These are phyloP conservation scores for Dasypogon diadema DNA, from an alignment of 2,888 invertebrate genomes.

Conservation along the genomic window DNA sequence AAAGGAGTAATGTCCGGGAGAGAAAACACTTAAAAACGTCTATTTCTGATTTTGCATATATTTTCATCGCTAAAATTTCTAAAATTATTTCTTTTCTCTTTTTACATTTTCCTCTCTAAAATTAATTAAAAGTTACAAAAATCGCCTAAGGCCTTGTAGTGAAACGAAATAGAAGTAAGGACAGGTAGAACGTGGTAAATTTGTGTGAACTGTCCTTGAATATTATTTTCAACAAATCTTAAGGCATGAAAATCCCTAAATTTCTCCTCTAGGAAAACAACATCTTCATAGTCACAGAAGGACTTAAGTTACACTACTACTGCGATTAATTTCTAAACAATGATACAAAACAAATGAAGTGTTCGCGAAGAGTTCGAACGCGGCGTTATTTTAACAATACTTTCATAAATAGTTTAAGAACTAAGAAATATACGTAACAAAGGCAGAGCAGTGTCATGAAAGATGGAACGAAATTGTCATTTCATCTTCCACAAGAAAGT, in stretches of 20 bases:
- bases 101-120: conserved; percentile 4
- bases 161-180: conserved; percentile 31
- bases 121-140: conserved; percentile 42
- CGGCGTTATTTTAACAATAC: no score
- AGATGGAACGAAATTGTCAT: no score
- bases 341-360: neutral
- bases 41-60: neutral
- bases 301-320: neutral
- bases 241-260: conserved; percentile 13
- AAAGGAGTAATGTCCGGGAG: no score
- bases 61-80: neutral
- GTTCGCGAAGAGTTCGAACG: no score
- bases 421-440: no score
- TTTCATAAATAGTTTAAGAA: no score
- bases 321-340: neutral
- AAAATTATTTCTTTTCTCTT: neutral
- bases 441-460: no score
- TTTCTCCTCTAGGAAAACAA: conserved; percentile 14
- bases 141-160: conserved; percentile 36
- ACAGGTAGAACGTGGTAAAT: neutral
- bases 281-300: neutral
- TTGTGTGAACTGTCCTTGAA: no score
- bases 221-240: no score
- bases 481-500: no score
- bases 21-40: no score